These are phyloP conservation scores for Pica pica DNA, from an alignment of 2,113 vertebrate species.

Conservation along the genomic window DNA sequence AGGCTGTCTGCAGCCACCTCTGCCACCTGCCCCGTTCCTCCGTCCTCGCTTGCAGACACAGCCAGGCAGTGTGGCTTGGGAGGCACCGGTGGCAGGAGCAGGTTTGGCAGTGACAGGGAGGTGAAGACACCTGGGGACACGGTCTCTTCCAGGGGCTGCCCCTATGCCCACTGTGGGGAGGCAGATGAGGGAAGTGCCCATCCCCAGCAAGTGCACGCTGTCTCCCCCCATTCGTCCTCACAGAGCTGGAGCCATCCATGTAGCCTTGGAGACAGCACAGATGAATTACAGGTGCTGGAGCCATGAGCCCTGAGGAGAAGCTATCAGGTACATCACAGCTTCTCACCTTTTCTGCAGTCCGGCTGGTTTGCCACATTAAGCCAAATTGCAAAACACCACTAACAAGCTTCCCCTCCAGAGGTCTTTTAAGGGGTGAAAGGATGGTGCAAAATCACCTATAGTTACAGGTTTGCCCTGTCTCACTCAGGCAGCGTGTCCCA, in stretches of 20 bases:
- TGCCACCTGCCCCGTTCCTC: neutral
- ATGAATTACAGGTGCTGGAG: neutral
- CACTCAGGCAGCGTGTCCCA: fast-evolving
- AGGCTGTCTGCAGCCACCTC: neutral
- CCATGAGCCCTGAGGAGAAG: neutral
- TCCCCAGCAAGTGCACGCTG: fast-evolving
- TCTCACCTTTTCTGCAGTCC: neutral
- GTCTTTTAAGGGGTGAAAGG: neutral
- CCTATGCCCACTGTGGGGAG: neutral
- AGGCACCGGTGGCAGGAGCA: neutral
- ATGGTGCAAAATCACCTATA: fast-evolving
- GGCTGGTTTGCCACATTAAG: neutral
- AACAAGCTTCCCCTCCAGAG: neutral
- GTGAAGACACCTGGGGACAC: neutral
- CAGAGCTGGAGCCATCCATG: neutral
- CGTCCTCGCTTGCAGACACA: fast-evolving
- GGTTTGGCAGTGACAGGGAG: neutral
- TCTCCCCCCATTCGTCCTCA: neutral
- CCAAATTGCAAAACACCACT: neutral
- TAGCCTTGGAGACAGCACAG: neutral
- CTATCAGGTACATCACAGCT: neutral
- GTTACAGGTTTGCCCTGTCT: neutral
- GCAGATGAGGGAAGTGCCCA: neutral
- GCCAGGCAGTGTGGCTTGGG: neutral
- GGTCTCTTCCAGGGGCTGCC: neutral